Evolutionary conservation across 2,113 vertebrate genomes (phyloP).

Genomic region (Cynopterus brachyotis): DNA sequence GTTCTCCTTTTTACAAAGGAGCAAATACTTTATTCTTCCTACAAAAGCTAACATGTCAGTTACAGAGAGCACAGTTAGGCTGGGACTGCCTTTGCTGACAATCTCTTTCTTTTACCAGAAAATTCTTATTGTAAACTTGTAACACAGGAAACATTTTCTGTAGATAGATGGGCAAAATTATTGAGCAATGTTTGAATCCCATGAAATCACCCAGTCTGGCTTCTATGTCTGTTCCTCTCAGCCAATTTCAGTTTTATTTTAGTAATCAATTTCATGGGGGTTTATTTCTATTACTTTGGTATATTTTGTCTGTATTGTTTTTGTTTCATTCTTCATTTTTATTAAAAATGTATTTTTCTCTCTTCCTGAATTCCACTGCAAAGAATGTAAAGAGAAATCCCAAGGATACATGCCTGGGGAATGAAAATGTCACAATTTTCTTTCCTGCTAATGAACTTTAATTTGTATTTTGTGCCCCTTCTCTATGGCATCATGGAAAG

Average conservation of each 20-base stretch:
- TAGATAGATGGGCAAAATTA: neutral
- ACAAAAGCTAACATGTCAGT: neutral
- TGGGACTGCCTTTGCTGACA: neutral
- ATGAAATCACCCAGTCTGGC: neutral
- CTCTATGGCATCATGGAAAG: neutral
- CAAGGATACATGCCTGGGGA: neutral
- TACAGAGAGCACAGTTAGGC: neutral
- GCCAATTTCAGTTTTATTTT: neutral
- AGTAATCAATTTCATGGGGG: neutral
- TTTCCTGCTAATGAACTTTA: neutral
- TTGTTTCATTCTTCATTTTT: conserved; percentile 27
- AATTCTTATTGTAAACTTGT: neutral
- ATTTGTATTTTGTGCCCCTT: neutral
- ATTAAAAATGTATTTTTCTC: neutral
- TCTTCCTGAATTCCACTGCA: neutral
- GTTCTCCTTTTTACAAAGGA: neutral
- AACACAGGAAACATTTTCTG: neutral
- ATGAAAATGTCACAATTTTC: neutral
- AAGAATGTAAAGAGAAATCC: neutral
- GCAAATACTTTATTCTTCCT: neutral
- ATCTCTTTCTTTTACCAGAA: neutral
- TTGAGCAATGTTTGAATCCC: neutral
- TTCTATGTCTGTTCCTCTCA: neutral
- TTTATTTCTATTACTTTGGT: conserved; percentile 4
- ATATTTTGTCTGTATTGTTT: conserved; percentile 1